Evolutionary conservation across 2,888 invertebrate genomes (phyloP).

Genomic region (Diarsia mendica): DNA sequence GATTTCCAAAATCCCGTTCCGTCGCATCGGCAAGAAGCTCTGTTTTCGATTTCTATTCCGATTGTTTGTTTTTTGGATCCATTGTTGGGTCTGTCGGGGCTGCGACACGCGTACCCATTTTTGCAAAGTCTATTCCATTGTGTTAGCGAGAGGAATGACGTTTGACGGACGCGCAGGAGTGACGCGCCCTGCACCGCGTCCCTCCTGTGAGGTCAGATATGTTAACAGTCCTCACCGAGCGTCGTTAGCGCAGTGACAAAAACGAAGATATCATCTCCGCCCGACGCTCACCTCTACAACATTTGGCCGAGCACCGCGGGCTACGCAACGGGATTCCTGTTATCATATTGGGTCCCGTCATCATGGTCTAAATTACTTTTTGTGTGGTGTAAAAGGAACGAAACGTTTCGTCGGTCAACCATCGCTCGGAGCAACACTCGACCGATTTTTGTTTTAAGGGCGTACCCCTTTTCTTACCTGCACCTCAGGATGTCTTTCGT

Average conservation of each 20-base stretch:
- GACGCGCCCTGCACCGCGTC: constrained; percentile 68
- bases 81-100: constrained; percentile 84
- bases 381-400: constrained; percentile 82
- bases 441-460: constrained; percentile 80
- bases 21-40: constrained; percentile 86
- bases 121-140: constrained; percentile 88
- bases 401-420: constrained; percentile 77
- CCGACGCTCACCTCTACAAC: constrained; percentile 68
- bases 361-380: constrained; percentile 87
- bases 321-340: constrained; percentile 89
- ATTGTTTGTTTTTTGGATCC: constrained; percentile 88
- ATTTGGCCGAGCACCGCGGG: constrained; percentile 79
- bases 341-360: constrained; percentile 87
- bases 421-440: constrained; percentile 84
- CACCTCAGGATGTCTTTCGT: constrained; percentile 72
- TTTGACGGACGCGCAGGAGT: constrained; percentile 83
- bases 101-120: constrained; percentile 88
- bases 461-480: constrained; percentile 87
- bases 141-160: constrained; percentile 84
- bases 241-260: constrained; percentile 72
- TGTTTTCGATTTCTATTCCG: constrained; percentile 89
- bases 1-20: constrained; percentile 90
- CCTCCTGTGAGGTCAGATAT: constrained; percentile 74
- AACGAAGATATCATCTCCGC: constrained; percentile 72
- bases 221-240: constrained; percentile 58